phyloP scores from a whole-genome alignment of 2,113 vertebrate genomes.

The Phalacrocorax pelagicus region DNA sequence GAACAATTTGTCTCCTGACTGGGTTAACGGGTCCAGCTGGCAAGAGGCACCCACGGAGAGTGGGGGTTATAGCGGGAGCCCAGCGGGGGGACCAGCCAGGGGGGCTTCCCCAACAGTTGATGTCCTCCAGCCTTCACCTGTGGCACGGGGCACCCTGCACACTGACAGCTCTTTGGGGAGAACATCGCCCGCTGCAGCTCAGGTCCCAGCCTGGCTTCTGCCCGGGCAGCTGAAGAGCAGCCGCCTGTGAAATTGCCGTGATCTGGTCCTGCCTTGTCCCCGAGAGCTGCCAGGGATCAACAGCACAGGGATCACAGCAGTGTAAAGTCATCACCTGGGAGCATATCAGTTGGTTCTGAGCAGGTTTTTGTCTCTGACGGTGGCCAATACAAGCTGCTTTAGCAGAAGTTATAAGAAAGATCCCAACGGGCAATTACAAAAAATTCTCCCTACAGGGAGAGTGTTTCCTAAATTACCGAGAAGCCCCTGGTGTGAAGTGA shows the following conservation, averaged over 20 bases:
- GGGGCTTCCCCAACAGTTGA: background rate
- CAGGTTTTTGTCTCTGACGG: accelerated
- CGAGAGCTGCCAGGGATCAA: background rate
- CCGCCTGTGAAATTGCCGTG: background rate
- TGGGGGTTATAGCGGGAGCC: background rate
- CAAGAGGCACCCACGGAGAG: background rate
- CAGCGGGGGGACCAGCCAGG: accelerated
- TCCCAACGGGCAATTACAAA: background rate
- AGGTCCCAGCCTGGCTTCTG: background rate
- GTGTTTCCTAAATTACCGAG: background rate
- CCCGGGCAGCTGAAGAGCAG: background rate
- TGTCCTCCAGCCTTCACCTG: background rate
- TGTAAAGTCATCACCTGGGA: background rate
- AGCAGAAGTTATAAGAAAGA: background rate
- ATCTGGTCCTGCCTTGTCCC: background rate
- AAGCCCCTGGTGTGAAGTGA: background rate
- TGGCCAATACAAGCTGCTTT: background rate
- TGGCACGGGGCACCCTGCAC: accelerated
- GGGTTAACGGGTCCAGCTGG: constrained; percentile 64
- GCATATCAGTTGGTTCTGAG: background rate
- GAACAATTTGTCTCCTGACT: constrained; percentile 79
- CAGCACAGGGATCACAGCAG: accelerated
- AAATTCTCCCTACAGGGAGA: background rate
- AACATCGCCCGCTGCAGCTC: background rate
- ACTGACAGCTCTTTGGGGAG: accelerated